Evolutionary conservation across 2,888 invertebrate species (phyloP).

Genomic region (Euzophera pinguis): DNA sequence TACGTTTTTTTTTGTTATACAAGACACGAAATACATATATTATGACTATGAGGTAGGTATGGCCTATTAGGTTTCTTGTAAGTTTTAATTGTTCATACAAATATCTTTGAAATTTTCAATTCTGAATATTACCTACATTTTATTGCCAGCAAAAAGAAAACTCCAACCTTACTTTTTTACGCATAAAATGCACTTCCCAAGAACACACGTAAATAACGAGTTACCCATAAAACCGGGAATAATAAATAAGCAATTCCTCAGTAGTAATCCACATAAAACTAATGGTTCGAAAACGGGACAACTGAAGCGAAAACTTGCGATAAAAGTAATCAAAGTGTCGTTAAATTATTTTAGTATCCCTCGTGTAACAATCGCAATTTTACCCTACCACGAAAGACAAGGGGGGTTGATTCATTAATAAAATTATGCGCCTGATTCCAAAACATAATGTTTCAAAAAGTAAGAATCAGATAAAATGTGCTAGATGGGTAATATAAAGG

Average conservation of each 20-base stretch:
- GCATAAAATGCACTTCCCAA: background rate
- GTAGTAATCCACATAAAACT: conserved; percentile 75
- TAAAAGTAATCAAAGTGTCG: conserved; percentile 78
- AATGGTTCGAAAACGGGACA: conserved; percentile 74
- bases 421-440: background rate
- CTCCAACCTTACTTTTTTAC: background rate
- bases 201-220: conserved; percentile 34
- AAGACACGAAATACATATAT: too few relatives aligned
- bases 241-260: conserved; percentile 71
- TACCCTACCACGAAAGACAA: conserved; percentile 16
- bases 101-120: background rate
- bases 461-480: background rate
- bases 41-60: too few relatives aligned
- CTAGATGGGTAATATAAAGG: too few relatives aligned
- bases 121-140: background rate
- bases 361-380: conserved; percentile 46
- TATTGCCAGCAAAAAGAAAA: background rate
- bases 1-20: too few relatives aligned
- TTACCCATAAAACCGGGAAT: conserved; percentile 38
- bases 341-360: conserved; percentile 72
- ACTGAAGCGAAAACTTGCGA: conserved; percentile 73
- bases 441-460: background rate
- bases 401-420: background rate
- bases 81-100: too few relatives aligned
- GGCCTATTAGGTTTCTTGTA: too few relatives aligned